Evolutionary conservation across 2,888 invertebrate species (phyloP).

Genomic region (Ormyrus labotus): DNA sequence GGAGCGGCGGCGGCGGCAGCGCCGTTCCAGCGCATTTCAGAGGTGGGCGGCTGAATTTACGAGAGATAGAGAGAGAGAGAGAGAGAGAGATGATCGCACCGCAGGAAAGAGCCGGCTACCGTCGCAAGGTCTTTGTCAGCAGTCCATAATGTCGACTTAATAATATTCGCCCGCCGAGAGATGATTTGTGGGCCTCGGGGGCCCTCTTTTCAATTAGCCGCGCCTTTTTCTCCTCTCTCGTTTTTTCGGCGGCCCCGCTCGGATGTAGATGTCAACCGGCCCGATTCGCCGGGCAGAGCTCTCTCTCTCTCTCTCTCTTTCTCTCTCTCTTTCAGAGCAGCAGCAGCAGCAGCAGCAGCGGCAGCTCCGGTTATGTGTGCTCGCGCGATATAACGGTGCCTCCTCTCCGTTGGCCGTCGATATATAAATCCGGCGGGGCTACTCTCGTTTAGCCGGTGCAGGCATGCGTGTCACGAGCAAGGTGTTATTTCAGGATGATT

Average conservation of each 20-base stretch:
- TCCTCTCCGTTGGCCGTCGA: neutral
- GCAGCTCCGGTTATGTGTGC: too few relatives aligned
- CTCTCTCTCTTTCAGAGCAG: too few relatives aligned
- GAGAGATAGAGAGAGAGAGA: too few relatives aligned
- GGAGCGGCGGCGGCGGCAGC: neutral
- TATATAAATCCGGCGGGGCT: constrained; percentile 14
- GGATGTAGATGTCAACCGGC: constrained; percentile 9
- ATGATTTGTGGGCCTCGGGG: constrained; percentile 50
- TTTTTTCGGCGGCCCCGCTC: neutral
- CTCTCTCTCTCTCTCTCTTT: too few relatives aligned
- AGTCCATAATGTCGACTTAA: constrained; percentile 47
- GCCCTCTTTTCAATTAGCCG: constrained; percentile 37
- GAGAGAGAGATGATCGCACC: too few relatives aligned
- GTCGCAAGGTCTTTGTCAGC: constrained; percentile 33
- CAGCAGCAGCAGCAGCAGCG: too few relatives aligned
- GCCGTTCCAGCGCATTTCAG: too few relatives aligned
- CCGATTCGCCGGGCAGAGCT: too few relatives aligned
- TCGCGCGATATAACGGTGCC: constrained; percentile 5
- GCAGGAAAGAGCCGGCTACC: too few relatives aligned
- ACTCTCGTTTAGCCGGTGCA: constrained; percentile 55
- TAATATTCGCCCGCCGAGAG: constrained; percentile 32
- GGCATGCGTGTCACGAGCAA: constrained; percentile 59
- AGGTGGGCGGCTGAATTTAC: too few relatives aligned
- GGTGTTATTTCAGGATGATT: constrained; percentile 55
- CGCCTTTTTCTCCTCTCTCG: neutral